Conservation (phyloP, 2,797 vertebrate species). For the Rhinoraja longicauda region DNA sequence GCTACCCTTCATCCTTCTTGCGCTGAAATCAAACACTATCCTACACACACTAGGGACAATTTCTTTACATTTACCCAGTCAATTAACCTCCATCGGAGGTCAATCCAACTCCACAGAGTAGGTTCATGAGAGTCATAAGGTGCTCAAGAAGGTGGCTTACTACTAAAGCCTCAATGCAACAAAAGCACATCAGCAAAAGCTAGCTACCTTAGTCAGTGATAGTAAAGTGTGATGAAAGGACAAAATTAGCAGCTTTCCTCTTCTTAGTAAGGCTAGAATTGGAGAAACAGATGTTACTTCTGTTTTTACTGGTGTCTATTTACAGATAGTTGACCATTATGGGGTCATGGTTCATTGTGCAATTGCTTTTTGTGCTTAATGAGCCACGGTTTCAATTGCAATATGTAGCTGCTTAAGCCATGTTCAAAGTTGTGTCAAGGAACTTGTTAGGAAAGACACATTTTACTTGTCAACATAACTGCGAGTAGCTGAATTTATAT, state of each 20-base stretch:
- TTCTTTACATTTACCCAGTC: no score
- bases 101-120: no score
- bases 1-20: no score
- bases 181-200: no score
- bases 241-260: not conserved
- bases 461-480: not conserved
- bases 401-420: not conserved
- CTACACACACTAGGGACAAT: no score
- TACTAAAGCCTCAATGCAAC: no score
- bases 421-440: not conserved
- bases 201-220: no score
- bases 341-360: not conserved
- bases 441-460: not conserved
- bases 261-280: not conserved
- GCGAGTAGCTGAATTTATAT: not conserved
- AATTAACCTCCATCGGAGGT: no score
- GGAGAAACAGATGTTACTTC: not conserved
- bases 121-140: no score
- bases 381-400: not conserved
- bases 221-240: no score
- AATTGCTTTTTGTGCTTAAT: not conserved
- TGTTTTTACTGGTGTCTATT: conserved; percentile 8
- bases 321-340: not conserved
- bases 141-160: no score
- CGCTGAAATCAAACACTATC: no score